Conservation (phyloP, 64 coral and sea anemone species). For the Orbicella faveolata region DNA sequence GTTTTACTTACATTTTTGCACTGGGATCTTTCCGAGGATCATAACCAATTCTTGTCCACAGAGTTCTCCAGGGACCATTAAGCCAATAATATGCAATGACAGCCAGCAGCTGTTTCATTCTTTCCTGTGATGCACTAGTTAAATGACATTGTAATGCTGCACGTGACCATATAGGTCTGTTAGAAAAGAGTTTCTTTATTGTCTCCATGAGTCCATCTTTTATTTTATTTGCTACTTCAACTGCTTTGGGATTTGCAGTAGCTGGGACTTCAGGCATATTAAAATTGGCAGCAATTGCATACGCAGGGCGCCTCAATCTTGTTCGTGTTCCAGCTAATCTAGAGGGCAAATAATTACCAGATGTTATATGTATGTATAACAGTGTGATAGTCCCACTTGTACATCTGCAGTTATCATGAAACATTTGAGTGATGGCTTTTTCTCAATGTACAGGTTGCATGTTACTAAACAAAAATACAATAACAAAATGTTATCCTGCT, state of each 20-base stretch:
- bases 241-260: constrained; percentile 58
- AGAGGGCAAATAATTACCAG: background rate
- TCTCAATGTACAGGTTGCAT: too few relatives aligned
- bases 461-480: too few relatives aligned
- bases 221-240: constrained; percentile 35
- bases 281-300: constrained; percentile 60
- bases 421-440: too few relatives aligned
- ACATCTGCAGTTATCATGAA: too few relatives aligned
- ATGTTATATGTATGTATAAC: too few relatives aligned
- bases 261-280: constrained; percentile 47
- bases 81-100: constrained; percentile 81
- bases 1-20: constrained; percentile 87
- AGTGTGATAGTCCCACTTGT: too few relatives aligned
- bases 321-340: constrained; percentile 57
- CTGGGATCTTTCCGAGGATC: constrained; percentile 88
- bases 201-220: constrained; percentile 64
- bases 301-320: constrained; percentile 55
- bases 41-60: constrained; percentile 94
- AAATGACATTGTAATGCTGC: constrained; percentile 74
- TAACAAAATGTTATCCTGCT: too few relatives aligned
- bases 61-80: constrained; percentile 95
- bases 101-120: constrained; percentile 67
- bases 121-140: constrained; percentile 12
- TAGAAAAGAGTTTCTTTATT: constrained; percentile 80
- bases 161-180: constrained; percentile 88